A percentile compares a stretch with the other conserved stretches of the same genome.
Evolutionary conservation across 2,888 invertebrate genomes (phyloP).

Genomic region (Pandemis corylana): DNA sequence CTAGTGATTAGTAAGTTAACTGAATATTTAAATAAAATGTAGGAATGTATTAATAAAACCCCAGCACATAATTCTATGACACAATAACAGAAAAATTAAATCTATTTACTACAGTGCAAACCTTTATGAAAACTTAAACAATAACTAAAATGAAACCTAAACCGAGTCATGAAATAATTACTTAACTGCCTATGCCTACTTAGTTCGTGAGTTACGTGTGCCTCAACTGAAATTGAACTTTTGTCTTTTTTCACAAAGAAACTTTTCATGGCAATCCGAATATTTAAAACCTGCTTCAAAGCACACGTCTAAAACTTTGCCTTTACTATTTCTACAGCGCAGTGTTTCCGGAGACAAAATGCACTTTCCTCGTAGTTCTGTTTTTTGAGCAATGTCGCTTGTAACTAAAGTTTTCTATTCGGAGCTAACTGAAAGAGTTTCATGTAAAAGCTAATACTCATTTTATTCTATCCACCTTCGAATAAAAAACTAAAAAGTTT

Average conservation of each 20-base stretch:
- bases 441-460: neutral
- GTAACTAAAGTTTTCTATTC: constrained; percentile 26
- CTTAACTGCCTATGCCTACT: neutral
- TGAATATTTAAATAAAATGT: too few relatives aligned
- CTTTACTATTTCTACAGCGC: constrained; percentile 26
- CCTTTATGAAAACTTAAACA: neutral
- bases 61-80: too few relatives aligned
- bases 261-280: constrained; percentile 29
- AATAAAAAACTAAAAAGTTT: neutral
- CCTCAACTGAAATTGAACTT: constrained; percentile 10
- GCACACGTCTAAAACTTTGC: constrained; percentile 36
- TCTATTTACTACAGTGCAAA: too few relatives aligned
- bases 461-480: neutral
- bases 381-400: constrained; percentile 35
- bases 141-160: neutral
- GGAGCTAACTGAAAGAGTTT: constrained; percentile 21
- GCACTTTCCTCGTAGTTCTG: constrained; percentile 32
- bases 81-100: too few relatives aligned
- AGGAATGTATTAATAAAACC: too few relatives aligned
- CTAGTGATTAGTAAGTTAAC: too few relatives aligned
- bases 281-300: constrained; percentile 34
- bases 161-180: neutral
- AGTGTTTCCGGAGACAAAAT: constrained; percentile 30
- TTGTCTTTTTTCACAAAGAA: constrained; percentile 14
- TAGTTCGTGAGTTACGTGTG: neutral